phyloP scores from a whole-genome alignment of 2,888 invertebrate genomes.

The Zhuqinia jingwanae region DNA sequence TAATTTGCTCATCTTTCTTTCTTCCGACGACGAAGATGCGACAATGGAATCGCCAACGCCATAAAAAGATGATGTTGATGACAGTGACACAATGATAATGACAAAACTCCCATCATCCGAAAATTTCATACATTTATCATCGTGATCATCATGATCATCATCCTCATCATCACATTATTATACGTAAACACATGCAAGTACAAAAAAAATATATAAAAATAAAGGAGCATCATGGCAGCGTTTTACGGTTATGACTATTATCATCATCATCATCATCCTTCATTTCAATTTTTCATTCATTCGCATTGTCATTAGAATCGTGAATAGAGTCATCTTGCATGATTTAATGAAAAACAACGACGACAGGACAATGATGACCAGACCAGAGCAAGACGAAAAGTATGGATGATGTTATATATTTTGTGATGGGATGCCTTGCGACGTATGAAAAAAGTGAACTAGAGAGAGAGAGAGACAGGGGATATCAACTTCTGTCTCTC shows the following conservation, averaged over 20 bases:
- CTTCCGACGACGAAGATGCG: too few relatives aligned
- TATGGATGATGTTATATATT: too few relatives aligned
- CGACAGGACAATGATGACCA: conserved; percentile 40
- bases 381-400: not conserved
- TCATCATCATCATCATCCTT: conserved; percentile 34
- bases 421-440: not conserved
- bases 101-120: conserved; percentile 41
- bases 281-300: conserved; percentile 34
- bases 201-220: not conserved
- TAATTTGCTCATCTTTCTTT: conserved; percentile 22
- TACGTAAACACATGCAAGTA: not conserved
- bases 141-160: not conserved
- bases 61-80: conserved; percentile 9
- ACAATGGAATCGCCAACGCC: not conserved
- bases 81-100: conserved; percentile 36
- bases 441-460: conserved; percentile 33
- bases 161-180: conserved; percentile 4
- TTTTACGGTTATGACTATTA: conserved; percentile 31
- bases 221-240: conserved; percentile 3
- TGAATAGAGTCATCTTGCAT: conserved; percentile 51
- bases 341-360: conserved; percentile 46
- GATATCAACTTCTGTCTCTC: not conserved
- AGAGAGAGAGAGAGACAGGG: not conserved
- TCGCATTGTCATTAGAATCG: conserved; percentile 9
- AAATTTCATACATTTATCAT: conserved; percentile 28